Base-by-base conservation (phyloP, 1,140 invertebrate species). In the Apolygus lucorum region DNA sequence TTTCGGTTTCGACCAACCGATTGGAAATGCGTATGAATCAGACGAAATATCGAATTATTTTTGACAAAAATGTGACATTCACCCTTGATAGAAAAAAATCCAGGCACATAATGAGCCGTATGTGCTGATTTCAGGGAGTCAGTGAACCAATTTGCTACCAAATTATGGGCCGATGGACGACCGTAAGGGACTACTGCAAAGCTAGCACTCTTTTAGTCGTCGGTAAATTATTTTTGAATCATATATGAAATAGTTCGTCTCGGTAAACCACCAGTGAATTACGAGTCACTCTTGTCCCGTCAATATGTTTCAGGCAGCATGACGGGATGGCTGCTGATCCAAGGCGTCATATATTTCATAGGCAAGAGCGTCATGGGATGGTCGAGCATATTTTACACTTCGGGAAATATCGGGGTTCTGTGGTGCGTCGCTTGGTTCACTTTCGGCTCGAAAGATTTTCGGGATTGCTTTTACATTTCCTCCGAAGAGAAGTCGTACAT, bases 381-480 rank as follows among this genome's bases (percentile, higher is more conserved):
- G 64, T n/a, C 64, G 28, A 66, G 28, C 64, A 28, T 66, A 1
- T 66, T 66, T 34, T 66, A 66, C n/a, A 66, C 29, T 29, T 28
- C 64, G 2, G 64, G 64, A 11, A 66, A 66, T 28, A 29, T 66
- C 2, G 64, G 64, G 11, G n/a, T 66, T 28, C 24, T 66, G 4
- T 66, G 64, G 64, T 28, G 27, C 28, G 64, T 66, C 28, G 64
- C 64, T 1, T 66, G 64, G 64, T 66, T 42, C 27, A 66, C 64
- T 2, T 66, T 66, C 29, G 64, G 64, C 17, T 66, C 64, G 1
- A 34, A 66, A 17, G 29, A 66, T 29, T 34, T 34, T 28, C 25
- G 64, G n/a, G n/a, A 29, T 2, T 66, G 64, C 24, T 66, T 66
- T 21, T 66, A 66, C 28, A 66, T 66, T 29, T 66, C 64, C 2